Percentiles rank a stretch among this genome's conserved stretches.
phyloP scores from a whole-genome alignment of 2,888 invertebrate species.

The Branchellion lobata region DNA sequence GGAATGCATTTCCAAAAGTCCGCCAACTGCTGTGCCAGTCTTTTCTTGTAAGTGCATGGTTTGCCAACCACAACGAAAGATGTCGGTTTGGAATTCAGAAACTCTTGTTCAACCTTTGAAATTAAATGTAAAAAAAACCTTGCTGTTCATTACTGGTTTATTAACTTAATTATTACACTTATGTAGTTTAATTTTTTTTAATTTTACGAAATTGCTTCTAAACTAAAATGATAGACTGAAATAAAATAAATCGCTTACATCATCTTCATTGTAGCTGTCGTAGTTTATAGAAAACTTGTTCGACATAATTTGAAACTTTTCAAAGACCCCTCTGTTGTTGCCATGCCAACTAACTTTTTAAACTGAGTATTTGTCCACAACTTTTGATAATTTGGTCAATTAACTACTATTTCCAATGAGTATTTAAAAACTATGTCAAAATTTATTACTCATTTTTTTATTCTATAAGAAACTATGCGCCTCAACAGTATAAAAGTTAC shows the following conservation, averaged over 20 bases:
- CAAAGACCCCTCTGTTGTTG: not conserved
- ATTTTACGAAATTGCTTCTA: too few species aligned
- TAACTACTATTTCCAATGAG: too few species aligned
- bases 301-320: not conserved
- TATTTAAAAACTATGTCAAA: too few species aligned
- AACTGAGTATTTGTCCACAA: not conserved
- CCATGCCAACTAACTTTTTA: not conserved
- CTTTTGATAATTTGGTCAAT: too few species aligned
- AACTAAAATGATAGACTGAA: too few species aligned
- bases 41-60: not conserved
- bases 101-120: slow-evolving; percentile 30
- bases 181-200: too few species aligned
- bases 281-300: slow-evolving; percentile 22
- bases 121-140: not conserved
- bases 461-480: too few species aligned
- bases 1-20: slow-evolving; percentile 26
- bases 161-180: too few species aligned
- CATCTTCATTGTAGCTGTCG: slow-evolving; percentile 34
- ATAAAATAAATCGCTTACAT: slow-evolving; percentile 3
- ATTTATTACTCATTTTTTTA: too few species aligned
- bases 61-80: slow-evolving; percentile 19
- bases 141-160: not conserved
- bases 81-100: slow-evolving; percentile 13
- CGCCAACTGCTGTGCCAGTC: slow-evolving; percentile 13
- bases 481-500: too few species aligned